These are phyloP conservation scores for Anarhynchus alexandrinus DNA, from an alignment of 2,113 vertebrate genomes.

Conservation along the genomic window DNA sequence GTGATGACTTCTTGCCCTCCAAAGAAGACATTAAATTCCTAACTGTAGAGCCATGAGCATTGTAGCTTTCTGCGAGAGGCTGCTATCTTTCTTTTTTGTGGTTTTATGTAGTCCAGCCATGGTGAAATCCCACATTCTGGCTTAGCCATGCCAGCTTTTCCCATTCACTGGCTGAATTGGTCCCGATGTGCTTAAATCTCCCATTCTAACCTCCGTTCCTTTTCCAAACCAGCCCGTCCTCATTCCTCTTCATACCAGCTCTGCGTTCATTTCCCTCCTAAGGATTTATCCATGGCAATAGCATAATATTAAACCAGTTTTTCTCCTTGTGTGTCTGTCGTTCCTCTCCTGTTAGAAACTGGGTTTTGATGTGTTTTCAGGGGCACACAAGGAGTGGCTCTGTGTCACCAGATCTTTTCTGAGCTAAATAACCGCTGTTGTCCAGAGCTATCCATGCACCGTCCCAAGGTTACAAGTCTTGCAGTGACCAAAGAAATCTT, in stretches of 20 bases:
- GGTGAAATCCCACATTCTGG: neutral
- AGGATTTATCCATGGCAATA: neutral
- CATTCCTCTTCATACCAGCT: neutral
- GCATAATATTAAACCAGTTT: neutral
- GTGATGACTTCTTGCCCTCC: neutral
- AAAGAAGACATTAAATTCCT: neutral
- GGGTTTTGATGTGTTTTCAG: neutral
- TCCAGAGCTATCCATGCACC: neutral
- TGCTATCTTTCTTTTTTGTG: neutral
- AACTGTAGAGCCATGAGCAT: neutral
- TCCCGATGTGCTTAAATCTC: neutral
- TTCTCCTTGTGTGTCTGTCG: accelerated
- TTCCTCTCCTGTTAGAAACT: neutral
- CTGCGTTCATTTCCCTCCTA: neutral
- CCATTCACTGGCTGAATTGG: neutral
- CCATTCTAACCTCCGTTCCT: neutral
- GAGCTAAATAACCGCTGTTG: neutral
- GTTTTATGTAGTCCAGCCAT: neutral
- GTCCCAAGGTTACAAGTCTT: neutral
- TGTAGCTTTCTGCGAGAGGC: neutral
- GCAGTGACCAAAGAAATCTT: neutral
- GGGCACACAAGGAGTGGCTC: no score
- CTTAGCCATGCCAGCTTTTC: neutral
- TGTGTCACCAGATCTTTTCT: neutral
- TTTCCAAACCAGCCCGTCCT: neutral